Evolutionary conservation across 35 echinoderm and acorn worm genomes (phyloP), one percentile per base, ranked within the genome.

Genomic region (Lytechinus variegatus): DNA sequence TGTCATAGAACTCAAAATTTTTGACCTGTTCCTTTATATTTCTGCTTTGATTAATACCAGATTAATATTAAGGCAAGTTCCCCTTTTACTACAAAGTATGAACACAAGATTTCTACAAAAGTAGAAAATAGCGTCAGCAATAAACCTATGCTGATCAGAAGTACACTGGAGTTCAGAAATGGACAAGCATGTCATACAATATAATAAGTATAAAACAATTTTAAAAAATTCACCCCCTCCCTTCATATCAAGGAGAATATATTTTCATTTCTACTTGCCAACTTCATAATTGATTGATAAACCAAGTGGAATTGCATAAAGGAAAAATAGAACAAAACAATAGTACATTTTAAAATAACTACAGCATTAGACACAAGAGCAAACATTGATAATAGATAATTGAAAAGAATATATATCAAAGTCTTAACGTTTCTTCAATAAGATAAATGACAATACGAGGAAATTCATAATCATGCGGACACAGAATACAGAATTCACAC

Each of bases 241-340:
- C 27, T 29, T 29, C 88, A 3, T 21, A 90, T 44, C 0, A 90
- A 24, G 24, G 88, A n/a, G 88, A n/a, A 90, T 54, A 90, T 51
- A 54, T 90, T 52, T 14, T 90, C 27, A 10, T 52, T 90, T 14
- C 24, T 52, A 90, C 88, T 90, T 90, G 88, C 88, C 88, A 90
- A 90, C 88, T 90, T 44, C 11, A 29, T 5, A 54, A 90, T 90
- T 90, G 88, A 44, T n/a, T 52, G 52, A 7, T 10, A 44, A 44
- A 19, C 88, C 88, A 29, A n/a, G 88, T 79, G 88, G 28, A 9
- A 54, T 90, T 51, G 88, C 88, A 90, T 90, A 21, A n/a, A 33
- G 88, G 10, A 33, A 16, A 52, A 90, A 21, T 52, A 90, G 29
- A 90, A 90, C 52, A 90, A 72, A 72, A 24, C 12, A 71, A 21